Evolutionary conservation across 2,113 vertebrate species (phyloP).

Genomic region (Calidris pugnax): DNA sequence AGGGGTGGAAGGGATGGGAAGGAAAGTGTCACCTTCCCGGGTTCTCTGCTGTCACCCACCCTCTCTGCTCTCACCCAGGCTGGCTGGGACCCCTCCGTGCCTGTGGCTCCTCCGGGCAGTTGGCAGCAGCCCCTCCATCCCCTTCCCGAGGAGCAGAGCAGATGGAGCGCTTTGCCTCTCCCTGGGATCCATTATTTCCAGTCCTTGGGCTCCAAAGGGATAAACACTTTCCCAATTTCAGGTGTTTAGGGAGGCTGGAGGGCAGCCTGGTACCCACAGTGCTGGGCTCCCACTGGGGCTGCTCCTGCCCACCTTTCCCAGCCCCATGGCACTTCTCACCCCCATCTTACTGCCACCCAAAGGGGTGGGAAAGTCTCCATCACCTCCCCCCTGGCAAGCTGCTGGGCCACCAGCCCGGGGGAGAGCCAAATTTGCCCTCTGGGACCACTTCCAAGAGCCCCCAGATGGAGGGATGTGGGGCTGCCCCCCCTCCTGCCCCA

Average conservation of each 20-base stretch:
- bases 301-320: not conserved
- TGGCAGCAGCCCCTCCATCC: fast-evolving
- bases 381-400: fast-evolving
- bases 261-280: fast-evolving
- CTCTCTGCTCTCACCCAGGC: not conserved
- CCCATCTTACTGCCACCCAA: fast-evolving
- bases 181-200: not conserved
- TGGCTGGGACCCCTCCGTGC: not conserved
- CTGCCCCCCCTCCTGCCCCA: not conserved
- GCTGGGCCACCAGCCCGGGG: not conserved
- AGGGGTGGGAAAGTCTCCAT: not conserved
- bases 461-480: not conserved
- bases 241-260: not conserved
- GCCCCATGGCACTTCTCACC: fast-evolving
- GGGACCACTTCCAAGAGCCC: fast-evolving
- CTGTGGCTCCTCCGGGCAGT: not conserved
- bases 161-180: not conserved
- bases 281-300: not conserved
- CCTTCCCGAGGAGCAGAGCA: fast-evolving
- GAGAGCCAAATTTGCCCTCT: fast-evolving
- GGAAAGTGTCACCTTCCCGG: not conserved
- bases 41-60: not conserved
- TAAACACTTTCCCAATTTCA: not conserved
- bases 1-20: not conserved
- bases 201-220: not conserved